Conservation (phyloP, 1,140 invertebrate species). For the Anthonomus grandis region DNA sequence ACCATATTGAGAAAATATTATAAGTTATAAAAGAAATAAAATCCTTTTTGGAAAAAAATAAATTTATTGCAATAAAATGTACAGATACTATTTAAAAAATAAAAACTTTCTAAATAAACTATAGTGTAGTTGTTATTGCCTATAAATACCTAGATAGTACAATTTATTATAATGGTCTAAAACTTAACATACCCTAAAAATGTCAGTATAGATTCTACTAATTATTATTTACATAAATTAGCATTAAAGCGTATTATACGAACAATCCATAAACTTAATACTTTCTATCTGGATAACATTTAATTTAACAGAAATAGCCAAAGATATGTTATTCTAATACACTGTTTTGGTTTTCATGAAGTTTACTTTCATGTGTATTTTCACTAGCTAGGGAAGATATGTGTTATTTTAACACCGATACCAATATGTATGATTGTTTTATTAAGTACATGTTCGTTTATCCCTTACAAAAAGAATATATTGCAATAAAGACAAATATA, state of each 20-base stretch:
- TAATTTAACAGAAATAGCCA: conserved; percentile 13
- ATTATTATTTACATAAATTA: conserved; percentile 15
- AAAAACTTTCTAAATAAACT: conserved; percentile 22
- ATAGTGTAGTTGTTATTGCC: conserved; percentile 24
- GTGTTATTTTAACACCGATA: conserved; percentile 3
- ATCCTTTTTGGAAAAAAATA: conserved; percentile 20
- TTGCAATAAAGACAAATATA: too few species aligned
- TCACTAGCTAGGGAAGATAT: conserved; percentile 1
- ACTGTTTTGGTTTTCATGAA: conserved; percentile 2
- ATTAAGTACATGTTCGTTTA: conserved; percentile 7
- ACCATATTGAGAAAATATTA: too few species aligned
- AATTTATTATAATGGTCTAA: conserved; percentile 26
- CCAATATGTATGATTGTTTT: conserved; percentile 1
- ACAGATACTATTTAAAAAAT: conserved; percentile 28
- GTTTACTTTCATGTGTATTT: too few species aligned
- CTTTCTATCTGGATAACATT: conserved; percentile 16
- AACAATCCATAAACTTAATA: conserved; percentile 25
- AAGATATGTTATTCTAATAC: conserved; percentile 12
- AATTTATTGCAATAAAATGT: conserved; percentile 28
- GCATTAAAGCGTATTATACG: conserved; percentile 29
- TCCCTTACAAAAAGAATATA: conserved; percentile 1
- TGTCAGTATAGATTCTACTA: conserved; percentile 21
- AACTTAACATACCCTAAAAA: conserved; percentile 24
- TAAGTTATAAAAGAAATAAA: too few species aligned
- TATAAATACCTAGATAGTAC: conserved; percentile 20